Base-by-base conservation (phyloP, 2,888 invertebrate species). In the Anorthoa munda region DNA sequence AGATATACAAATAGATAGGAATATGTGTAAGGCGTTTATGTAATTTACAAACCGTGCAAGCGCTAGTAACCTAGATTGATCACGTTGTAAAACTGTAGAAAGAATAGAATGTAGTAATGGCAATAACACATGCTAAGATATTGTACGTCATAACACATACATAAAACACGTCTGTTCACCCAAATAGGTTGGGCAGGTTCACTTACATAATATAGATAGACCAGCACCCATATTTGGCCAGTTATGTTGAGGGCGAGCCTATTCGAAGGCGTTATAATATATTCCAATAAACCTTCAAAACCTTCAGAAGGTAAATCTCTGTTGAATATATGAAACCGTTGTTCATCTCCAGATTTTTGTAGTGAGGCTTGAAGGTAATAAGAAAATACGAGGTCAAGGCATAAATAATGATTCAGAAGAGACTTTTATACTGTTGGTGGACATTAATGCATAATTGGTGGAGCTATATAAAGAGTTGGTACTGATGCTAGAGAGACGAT, bases 1-100 rank as follows among this genome's bases (percentile, higher is more conserved):
- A 67, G 56, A 66, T 79, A 70, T 39, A 53, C 48, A 48, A 60
- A 64, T 13, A 76, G 58, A 66, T 75, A 80, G 12, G 18, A 64
- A 39, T 67, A 31, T 66, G 13, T 60, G 15, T 26, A 26, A 64
- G 12, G 45, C 13, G 13, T 13, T 74, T 64, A 76, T 69, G 18
- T 68, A 61, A 77, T 71, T 39, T 46, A 46, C 31, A 31, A 72
- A 13, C 4, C 45, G 17, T 65, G 64, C 45, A 65, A 50, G 78
- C 45, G 50, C 64, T 15, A 72, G 26, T 78, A 65, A 78, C 78
- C 64, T 72, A 64, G 45, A 59, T 55, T 31, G 1, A 39, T 46
- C 0, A 3, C 58, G 58, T 58, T 15, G 12, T 21, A 17, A 51
- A 51, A n/a, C 21, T 48, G 18, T n/a, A 17, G 15, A 21, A 65